Evolutionary conservation across 2,113 vertebrate species (phyloP), one percentile per base, ranked within the genome.

Genomic region (Thunnus maccoyii): DNA sequence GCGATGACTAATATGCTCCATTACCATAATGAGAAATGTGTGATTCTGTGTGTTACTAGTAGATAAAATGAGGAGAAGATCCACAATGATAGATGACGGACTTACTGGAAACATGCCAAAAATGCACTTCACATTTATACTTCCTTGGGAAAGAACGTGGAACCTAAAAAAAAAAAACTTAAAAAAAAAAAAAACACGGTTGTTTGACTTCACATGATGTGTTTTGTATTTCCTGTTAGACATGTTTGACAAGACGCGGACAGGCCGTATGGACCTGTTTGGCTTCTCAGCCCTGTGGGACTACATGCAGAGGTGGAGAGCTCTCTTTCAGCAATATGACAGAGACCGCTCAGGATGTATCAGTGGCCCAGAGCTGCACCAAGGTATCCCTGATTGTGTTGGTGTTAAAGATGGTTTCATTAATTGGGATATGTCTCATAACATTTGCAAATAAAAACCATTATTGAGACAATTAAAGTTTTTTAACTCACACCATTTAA

Each of bases 281-380:
- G 96, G 97, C 9, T 99, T 99, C 95, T 97, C 98, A 0, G 97
- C 96, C 12, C 76, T 99, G 56, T 97, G 97, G 94, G 94, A 90
- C 5, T 99, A 96, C 93, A 94, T 99, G 88, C 97, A 98, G 93
- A 96, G 96, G 68, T 99, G 98, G 98, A 96, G 88, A 54, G 95
- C 54, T 44, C 91, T 99, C 65, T 99, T 99, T 91, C 96, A 99
- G 91, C 97, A 99, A 83, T 97, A 95, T 0, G 98, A 99, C 95
- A 89, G 96, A 46, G 98, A 99, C 85, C 94, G 72, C 13, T 99
- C 98, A 0, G 98, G 98, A 22, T 92, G 86, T 68, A 99, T 99
- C 88, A 98, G 92, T 79, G 91, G 93, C 76, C 76, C 13, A 0
- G 98, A 99, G 88, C 94, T 99, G 52, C 97, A 99, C 74, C 97